Evolutionary conservation across 1,140 invertebrate species (phyloP), one percentile per base, ranked within the genome.

Genomic region (Lucilia cuprina): DNA sequence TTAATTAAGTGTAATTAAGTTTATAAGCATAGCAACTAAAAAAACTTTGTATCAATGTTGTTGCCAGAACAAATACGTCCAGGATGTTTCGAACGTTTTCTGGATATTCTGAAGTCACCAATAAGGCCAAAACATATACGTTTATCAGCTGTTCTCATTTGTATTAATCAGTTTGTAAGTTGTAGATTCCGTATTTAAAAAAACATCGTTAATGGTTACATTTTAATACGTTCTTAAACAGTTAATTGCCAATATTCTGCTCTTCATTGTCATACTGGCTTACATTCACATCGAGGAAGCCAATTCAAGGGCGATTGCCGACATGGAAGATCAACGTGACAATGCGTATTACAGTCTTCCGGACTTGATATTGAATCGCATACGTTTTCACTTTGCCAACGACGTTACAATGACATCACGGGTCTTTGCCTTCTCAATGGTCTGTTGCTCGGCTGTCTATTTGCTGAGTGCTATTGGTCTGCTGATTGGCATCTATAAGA

Each of bases 91-190:
- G 86, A 87, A 30, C 83, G 84, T 41, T 80, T 86, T 34, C 88
- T 88, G 87, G 86, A 90, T 5, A 85, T 86, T 75, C 8, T 89
- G 2, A 87, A 91, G 86, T 85, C 89, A 10, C 89, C 89, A 0
- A 83, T 90, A 60, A 86, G 89, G 4, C 89, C 90, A 25, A 89
- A 86, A 50, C 90, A 91, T 70, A 85, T 91, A 34, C 86, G 90
- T 17, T 86, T 90, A 47, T 90, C 90, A 2, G 90, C 90, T 0
- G 75, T 91, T 34, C 77, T 91, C 10, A 90, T 88, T 25, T 88
- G 88, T 83, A 89, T 91, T 74, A 91, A 90, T 82, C 88, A 91
- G 80, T 60, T 91, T 88, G 90, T 91, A 83, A 91, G 90, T 88
- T n/a, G 2, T 3, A 77, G 3, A 82, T 34, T 34, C 74, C 50